Evolutionary conservation across 2,113 vertebrate species (phyloP).

Genomic region (Irena cyanogastra): DNA sequence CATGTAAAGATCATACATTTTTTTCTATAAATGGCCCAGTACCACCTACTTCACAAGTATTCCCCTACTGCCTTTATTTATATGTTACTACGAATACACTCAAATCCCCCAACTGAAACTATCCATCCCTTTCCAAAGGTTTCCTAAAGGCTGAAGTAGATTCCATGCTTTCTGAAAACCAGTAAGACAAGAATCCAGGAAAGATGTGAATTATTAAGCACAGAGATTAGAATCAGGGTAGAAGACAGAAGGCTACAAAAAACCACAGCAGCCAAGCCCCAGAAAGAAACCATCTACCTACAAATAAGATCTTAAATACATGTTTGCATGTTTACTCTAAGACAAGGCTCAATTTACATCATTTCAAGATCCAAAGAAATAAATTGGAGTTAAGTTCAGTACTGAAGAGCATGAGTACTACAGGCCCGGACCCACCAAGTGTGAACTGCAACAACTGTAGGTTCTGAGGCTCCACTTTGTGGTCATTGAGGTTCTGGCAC

Average conservation of each 20-base stretch:
- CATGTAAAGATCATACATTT: background rate
- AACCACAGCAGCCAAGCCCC: background rate
- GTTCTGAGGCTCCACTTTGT: fast-evolving
- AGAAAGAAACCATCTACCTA: background rate
- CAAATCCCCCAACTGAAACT: background rate
- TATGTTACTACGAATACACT: background rate
- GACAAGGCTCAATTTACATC: background rate
- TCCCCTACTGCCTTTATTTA: background rate
- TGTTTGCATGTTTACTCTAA: background rate
- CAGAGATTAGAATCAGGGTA: background rate
- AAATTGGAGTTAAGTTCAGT: background rate
- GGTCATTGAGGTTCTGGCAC: background rate
- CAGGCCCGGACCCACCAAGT: background rate
- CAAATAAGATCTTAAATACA: background rate
- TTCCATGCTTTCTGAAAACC: background rate
- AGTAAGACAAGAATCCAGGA: background rate
- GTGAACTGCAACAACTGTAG: fast-evolving
- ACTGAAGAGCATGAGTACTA: background rate
- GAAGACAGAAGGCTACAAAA: background rate
- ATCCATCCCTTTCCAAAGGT: background rate
- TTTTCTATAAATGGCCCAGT: background rate
- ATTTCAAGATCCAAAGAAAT: background rate
- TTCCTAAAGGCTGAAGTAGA: background rate
- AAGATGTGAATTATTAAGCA: background rate
- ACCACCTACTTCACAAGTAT: background rate